phyloP scores from a whole-genome alignment of 2,888 invertebrate species.

The Tholera decimalis region DNA sequence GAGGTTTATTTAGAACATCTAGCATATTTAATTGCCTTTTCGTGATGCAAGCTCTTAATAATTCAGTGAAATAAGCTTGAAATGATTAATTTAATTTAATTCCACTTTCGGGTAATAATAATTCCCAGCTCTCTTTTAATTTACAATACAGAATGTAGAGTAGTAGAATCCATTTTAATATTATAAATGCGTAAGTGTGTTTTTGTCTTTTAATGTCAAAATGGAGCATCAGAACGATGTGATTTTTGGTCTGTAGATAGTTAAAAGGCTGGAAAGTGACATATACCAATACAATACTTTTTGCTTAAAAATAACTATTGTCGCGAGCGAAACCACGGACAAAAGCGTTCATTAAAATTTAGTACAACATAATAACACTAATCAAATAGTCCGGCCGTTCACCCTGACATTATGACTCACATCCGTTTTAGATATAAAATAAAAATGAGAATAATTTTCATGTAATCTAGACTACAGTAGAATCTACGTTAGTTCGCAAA shows the following conservation, averaged over 20 bases:
- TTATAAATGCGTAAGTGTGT: neutral
- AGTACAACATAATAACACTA: neutral
- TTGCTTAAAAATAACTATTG: too few species aligned
- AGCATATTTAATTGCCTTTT: too few species aligned
- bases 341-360: too few species aligned
- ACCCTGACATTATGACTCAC: neutral
- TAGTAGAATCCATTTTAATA: neutral
- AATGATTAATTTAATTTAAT: too few species aligned
- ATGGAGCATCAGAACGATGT: too few species aligned
- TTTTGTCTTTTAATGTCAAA: neutral
- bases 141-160: neutral
- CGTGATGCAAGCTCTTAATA: too few species aligned
- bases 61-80: too few species aligned
- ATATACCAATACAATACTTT: too few species aligned
- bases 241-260: too few species aligned
- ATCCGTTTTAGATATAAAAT: slow-evolving; percentile 4
- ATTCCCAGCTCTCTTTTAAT: neutral
- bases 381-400: neutral
- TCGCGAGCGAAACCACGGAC: too few species aligned
- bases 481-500: slow-evolving; percentile 32
- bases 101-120: neutral
- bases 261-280: too few species aligned
- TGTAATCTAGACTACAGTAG: slow-evolving; percentile 32
- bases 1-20: too few species aligned
- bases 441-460: slow-evolving; percentile 8